These are phyloP conservation scores for Ptiloglossa arizonensis DNA, from an alignment of 1,140 invertebrate genomes.

Conservation along the genomic window DNA sequence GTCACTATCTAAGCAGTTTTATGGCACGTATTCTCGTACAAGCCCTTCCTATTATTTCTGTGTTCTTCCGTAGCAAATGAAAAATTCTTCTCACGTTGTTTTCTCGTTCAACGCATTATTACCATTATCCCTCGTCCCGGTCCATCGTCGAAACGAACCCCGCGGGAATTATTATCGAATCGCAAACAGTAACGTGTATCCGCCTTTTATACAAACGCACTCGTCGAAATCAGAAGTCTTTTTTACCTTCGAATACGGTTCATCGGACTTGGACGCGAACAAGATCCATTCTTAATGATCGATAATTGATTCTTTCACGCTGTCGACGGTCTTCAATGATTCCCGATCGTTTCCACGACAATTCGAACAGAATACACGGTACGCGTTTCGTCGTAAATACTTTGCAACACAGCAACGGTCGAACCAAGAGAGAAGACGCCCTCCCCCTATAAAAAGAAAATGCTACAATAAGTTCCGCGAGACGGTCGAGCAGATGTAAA, in stretches of 20 bases:
- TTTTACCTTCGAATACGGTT: conserved; percentile 37
- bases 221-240: conserved; percentile 26
- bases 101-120: conserved; percentile 4
- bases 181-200: conserved; percentile 20
- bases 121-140: conserved; percentile 19
- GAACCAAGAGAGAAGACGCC: conserved; percentile 17
- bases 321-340: conserved; percentile 35
- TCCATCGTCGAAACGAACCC: conserved; percentile 10
- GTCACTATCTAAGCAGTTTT: conserved; percentile 68
- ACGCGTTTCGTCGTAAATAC: neutral
- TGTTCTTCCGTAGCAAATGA: conserved; percentile 26
- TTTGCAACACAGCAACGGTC: conserved; percentile 49
- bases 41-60: conserved; percentile 41
- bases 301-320: conserved; percentile 39
- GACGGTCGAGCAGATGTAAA: too few species aligned
- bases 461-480: too few species aligned
- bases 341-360: conserved; percentile 30
- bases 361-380: neutral
- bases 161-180: conserved; percentile 37
- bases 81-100: neutral
- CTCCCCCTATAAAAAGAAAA: neutral
- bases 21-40: conserved; percentile 70
- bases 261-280: conserved; percentile 53
- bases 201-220: conserved; percentile 33
- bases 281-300: conserved; percentile 48